These are phyloP conservation scores for Saccostrea glomerata DNA, from an alignment of 1,140 invertebrate species.

Conservation along the genomic window DNA sequence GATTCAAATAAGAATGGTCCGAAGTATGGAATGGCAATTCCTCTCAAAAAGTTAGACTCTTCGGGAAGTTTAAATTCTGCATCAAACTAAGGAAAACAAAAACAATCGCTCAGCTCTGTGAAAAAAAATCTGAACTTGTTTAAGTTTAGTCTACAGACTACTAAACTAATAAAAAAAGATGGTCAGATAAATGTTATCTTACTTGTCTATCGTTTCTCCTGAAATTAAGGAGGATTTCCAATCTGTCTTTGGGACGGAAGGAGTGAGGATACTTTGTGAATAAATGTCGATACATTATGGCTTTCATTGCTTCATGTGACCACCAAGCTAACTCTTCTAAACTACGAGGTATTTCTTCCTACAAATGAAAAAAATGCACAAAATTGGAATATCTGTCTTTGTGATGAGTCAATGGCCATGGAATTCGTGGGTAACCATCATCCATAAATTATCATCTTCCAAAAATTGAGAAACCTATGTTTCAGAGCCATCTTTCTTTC, in stretches of 20 bases:
- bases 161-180: background rate
- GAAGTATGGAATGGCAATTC: background rate
- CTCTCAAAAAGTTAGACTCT: background rate
- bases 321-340: constrained; percentile 32
- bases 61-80: constrained; percentile 11
- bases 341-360: constrained; percentile 36
- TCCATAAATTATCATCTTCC: no score
- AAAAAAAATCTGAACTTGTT: background rate
- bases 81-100: background rate
- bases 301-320: constrained; percentile 43
- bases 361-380: background rate
- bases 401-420: no score
- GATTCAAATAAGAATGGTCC: constrained; percentile 9
- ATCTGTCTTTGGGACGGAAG: background rate
- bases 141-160: no score
- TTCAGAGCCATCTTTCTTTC: no score
- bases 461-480: no score
- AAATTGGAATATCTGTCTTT: no score
- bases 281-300: constrained; percentile 15
- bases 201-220: constrained; percentile 47
- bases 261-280: constrained; percentile 20
- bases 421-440: no score
- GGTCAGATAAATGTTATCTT: background rate
- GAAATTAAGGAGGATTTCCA: constrained; percentile 35
- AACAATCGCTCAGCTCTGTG: background rate